Conservation (phyloP, 2,113 vertebrate genomes). For the Chascanopsetta lugubris region DNA sequence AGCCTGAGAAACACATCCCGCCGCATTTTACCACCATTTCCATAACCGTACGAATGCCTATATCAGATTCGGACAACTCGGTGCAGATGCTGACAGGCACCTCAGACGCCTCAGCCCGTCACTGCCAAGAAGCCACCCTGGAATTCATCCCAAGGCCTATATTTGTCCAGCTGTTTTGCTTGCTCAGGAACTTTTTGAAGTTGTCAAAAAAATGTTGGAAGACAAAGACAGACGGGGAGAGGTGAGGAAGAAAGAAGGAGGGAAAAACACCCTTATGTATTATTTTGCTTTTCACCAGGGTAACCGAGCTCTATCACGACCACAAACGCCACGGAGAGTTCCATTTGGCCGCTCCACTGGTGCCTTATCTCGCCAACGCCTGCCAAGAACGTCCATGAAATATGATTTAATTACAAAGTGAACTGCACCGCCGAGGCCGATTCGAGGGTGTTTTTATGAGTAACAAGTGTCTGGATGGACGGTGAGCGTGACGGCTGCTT, state of each 20-base stretch:
- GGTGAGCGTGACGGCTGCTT: conserved; percentile 28
- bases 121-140: conserved; percentile 68
- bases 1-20: conserved; percentile 59
- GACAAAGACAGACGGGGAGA: conserved; percentile 17
- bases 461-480: conserved; percentile 59
- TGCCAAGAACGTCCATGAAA: conserved; percentile 55
- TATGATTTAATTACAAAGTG: conserved; percentile 48
- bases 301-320: conserved; percentile 23
- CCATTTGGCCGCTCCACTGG: conserved; percentile 39
- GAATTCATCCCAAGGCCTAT: conserved; percentile 58
- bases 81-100: conserved; percentile 70
- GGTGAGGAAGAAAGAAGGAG: conserved; percentile 24
- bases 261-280: conserved; percentile 24
- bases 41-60: conserved; percentile 69
- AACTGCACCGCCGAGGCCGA: conserved; percentile 35
- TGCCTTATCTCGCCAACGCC: conserved; percentile 42
- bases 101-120: conserved; percentile 30
- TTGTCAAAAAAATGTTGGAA: conserved; percentile 34
- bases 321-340: conserved; percentile 34
- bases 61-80: conserved; percentile 75
- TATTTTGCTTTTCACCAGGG: conserved; percentile 25
- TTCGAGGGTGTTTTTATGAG: conserved; percentile 38
- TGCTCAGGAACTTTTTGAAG: conserved; percentile 54
- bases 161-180: conserved; percentile 72
- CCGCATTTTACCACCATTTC: conserved; percentile 61